phyloP scores from a whole-genome alignment of 2,113 vertebrate species.

The Takifugu flavidus region DNA sequence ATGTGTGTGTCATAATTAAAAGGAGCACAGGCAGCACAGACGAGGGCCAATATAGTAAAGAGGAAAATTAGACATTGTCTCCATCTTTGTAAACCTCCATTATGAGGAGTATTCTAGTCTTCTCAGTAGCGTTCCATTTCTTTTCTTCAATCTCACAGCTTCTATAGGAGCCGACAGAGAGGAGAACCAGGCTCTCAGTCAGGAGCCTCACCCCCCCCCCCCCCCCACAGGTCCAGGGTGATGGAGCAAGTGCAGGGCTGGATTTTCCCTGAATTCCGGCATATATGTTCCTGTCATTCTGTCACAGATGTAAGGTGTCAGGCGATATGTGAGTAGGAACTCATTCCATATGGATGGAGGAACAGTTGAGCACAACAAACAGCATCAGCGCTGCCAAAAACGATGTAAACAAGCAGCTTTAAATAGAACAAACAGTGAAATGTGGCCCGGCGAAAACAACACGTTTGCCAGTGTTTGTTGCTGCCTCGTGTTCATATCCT shows the following conservation, averaged over 20 bases:
- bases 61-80: not conserved
- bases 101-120: not conserved
- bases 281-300: not conserved
- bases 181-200: not conserved
- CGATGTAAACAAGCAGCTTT: constrained; percentile 33
- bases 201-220: no score
- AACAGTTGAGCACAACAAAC: constrained; percentile 23
- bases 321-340: not conserved
- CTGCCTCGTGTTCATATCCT: not conserved
- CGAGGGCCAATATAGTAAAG: constrained; percentile 7
- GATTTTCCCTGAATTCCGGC: not conserved
- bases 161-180: not conserved
- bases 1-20: constrained; percentile 3
- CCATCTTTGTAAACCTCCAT: not conserved
- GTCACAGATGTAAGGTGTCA: not conserved
- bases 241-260: no score
- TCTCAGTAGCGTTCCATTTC: not conserved
- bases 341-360: constrained; percentile 1
- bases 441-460: not conserved
- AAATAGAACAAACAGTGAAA: constrained; percentile 30
- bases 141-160: not conserved
- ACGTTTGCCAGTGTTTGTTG: not conserved
- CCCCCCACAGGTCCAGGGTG: no score
- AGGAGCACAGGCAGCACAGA: constrained; percentile 7
- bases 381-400: constrained; percentile 10